Base-by-base conservation (phyloP, 2,113 vertebrate genomes). In the Centropus bengalensis region DNA sequence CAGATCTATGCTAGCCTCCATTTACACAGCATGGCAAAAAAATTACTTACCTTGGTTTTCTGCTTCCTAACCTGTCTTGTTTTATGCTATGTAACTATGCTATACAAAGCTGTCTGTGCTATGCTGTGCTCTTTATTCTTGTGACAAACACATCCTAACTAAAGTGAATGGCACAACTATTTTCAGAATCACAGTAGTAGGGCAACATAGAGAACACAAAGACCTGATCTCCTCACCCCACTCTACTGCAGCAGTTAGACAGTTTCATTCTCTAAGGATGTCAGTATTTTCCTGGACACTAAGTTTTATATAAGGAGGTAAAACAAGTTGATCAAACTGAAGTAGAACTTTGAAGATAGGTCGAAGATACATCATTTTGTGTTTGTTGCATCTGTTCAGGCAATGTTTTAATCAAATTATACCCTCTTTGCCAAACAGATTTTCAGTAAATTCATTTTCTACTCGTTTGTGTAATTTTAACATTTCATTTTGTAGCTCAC, bases 301-400 rank as follows among this genome's bases (percentile, higher is more conserved):
- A 67, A 82, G 51, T 83, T 96, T 91, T 77, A 54, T 42, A 38
- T 3, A 55, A 74, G 20, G 18, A 88, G 42, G 38, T 59, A 69
- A 93, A 86, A 56, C 67, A 91, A 93, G 81, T 67, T 74, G 96
- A 95, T 95, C 86, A 93, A 96, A 56, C 56, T 81, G 82, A 93
- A 77, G 55, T 12, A 80, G 45, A 90, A 10, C 60, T 47, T 55
- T 93, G 18, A 88, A 93, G 30, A 38, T 88, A 38, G 59, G 26
- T 11, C 64, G 85, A 60, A 60, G 74, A 56, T 24, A 79, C 10
- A 69, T 82, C 2, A 54, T 85, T 91, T 73, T 66, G 17, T 76
- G 14, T 91, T 88, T 82, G 59, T 73, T 93, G 33, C 20, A 27
- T 88, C 40, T 73, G 27, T 49, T 85, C 75, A 91, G 62, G 21